These are phyloP conservation scores for Cottoperca gobio DNA, from an alignment of 2,797 vertebrate species.

Conservation along the genomic window DNA sequence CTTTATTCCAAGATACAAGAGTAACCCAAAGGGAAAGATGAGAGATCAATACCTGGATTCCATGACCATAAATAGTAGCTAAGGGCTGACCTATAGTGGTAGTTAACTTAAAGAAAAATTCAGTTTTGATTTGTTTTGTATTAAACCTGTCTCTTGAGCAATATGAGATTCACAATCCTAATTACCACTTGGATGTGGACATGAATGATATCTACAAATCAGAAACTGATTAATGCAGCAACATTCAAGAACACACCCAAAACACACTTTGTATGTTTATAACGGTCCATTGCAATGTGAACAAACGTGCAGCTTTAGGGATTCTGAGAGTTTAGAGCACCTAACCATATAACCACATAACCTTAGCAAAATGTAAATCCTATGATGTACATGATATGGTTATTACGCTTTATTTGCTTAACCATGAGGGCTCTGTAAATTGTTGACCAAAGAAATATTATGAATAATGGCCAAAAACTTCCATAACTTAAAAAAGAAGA, in stretches of 20 bases:
- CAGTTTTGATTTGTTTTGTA: constrained; percentile 2
- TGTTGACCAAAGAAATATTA: background rate
- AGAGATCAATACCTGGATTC: constrained; percentile 33
- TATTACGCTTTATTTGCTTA: background rate
- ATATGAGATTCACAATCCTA: background rate
- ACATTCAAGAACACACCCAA: background rate
- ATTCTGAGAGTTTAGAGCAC: background rate
- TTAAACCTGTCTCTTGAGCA: background rate
- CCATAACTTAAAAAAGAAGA: too few relatives aligned
- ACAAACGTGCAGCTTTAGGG: background rate
- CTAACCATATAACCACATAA: background rate
- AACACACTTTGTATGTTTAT: background rate
- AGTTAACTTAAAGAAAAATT: background rate
- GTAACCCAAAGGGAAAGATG: constrained; percentile 34
- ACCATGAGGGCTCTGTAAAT: background rate
- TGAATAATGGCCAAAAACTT: background rate
- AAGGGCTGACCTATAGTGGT: constrained; percentile 2
- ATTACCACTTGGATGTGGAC: background rate
- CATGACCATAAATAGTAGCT: constrained; percentile 38
- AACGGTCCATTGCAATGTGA: background rate
- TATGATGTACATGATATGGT: background rate
- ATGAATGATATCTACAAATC: constrained; percentile 1
- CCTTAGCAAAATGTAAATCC: background rate
- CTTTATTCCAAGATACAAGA: constrained; percentile 50
- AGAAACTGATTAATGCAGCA: background rate